These are phyloP conservation scores for Ariopsis seemanni DNA, from an alignment of 2,113 vertebrate genomes.

Conservation along the genomic window DNA sequence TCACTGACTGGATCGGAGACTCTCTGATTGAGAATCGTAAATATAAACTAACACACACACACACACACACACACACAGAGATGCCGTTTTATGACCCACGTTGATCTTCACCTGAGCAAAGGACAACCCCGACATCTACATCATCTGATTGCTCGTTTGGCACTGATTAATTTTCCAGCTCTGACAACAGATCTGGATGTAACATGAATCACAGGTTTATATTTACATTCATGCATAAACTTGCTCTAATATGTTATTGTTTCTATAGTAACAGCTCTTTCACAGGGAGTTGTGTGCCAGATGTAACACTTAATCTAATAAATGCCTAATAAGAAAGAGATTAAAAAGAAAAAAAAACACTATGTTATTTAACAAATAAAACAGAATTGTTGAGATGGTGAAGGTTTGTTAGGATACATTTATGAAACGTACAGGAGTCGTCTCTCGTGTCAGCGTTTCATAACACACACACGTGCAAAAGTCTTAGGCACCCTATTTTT, in stretches of 20 bases:
- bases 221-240: background rate
- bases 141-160: background rate
- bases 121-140: background rate
- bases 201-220: background rate
- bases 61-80: slow-evolving; percentile 50
- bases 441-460: background rate
- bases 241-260: background rate
- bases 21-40: background rate
- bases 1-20: too few species aligned
- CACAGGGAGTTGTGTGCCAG: background rate
- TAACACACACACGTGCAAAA: background rate
- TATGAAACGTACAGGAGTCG: background rate
- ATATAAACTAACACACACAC: background rate
- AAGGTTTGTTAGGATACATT: background rate
- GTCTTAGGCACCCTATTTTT: too few species aligned
- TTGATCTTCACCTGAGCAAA: background rate
- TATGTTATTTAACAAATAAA: background rate
- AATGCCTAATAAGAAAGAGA: background rate
- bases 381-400: background rate
- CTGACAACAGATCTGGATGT: background rate
- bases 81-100: background rate
- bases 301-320: background rate
- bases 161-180: background rate
- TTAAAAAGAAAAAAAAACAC: background rate
- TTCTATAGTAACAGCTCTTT: background rate